A percentile compares a stretch with the other conserved stretches of the same genome.
Conservation (phyloP, 2,888 invertebrate species). For the Timandra comae region DNA sequence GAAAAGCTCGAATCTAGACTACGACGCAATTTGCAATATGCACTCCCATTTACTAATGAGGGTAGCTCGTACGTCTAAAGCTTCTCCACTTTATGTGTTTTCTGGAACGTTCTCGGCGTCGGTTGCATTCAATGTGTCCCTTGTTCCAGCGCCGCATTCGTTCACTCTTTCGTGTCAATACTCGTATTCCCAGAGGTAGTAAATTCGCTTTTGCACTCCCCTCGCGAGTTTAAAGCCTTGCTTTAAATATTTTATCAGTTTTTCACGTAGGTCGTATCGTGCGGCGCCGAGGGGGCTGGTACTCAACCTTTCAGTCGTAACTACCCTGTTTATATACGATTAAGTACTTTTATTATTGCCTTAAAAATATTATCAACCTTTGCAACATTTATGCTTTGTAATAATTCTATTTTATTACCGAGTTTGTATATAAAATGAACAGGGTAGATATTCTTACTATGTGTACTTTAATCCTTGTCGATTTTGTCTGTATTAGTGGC, state of each 20-base stretch:
- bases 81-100: conserved; percentile 24
- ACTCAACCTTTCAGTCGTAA: conserved; percentile 44
- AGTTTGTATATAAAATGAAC: too few species aligned
- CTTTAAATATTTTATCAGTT: conserved; percentile 73
- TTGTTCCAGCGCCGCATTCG: conserved; percentile 39
- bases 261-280: conserved; percentile 55
- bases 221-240: conserved; percentile 52
- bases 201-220: conserved; percentile 54
- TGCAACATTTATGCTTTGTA: neutral
- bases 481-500: too few species aligned
- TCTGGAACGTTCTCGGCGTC: conserved; percentile 28
- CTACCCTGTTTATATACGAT: conserved; percentile 48
- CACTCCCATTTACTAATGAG: conserved; percentile 46
- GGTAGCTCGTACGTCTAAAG: conserved; percentile 30
- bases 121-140: conserved; percentile 31
- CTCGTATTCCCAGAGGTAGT: conserved; percentile 53
- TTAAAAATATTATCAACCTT: too few species aligned
- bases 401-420: too few species aligned
- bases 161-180: conserved; percentile 37
- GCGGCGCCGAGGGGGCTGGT: conserved; percentile 56
- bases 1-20: conserved; percentile 25
- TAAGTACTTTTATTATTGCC: conserved; percentile 25
- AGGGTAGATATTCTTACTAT: too few species aligned
- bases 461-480: too few species aligned
- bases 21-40: conserved; percentile 12